A percentile compares a stretch with the other conserved stretches of the same genome.
Conservation (phyloP, 2,113 vertebrate genomes). For the Takifugu flavidus region DNA sequence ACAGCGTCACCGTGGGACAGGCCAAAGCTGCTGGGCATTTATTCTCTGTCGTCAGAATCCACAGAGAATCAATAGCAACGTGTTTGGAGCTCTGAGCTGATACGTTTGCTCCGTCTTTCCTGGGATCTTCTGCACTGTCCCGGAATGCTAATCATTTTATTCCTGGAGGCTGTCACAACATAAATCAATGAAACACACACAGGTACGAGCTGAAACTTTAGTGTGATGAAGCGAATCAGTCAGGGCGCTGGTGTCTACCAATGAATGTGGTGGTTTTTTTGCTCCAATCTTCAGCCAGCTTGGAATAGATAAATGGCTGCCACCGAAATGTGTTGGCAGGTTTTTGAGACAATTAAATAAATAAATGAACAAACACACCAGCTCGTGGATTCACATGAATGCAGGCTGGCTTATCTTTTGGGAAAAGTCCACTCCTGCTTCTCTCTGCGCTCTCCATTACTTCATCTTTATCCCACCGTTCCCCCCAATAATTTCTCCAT, state of each 20-base stretch:
- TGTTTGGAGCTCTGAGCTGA: background rate
- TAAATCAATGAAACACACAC: slow-evolving; percentile 24
- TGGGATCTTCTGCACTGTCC: slow-evolving; percentile 4
- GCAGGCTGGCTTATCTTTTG: background rate
- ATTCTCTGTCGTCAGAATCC: slow-evolving; percentile 19
- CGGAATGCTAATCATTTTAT: slow-evolving; percentile 25
- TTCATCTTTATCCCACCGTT: background rate
- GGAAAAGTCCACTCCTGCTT: background rate
- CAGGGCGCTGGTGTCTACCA: too few species aligned
- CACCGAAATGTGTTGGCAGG: background rate
- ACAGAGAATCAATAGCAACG: slow-evolving; percentile 21
- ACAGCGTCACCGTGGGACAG: background rate
- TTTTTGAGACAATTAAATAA: too few species aligned
- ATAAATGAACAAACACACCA: too few species aligned
- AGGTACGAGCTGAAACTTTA: background rate
- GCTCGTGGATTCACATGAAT: too few species aligned
- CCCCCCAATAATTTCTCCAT: background rate
- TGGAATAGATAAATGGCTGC: too few species aligned
- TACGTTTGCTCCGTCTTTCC: slow-evolving; percentile 5
- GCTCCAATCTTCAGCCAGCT: too few species aligned
- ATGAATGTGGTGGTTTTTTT: too few species aligned
- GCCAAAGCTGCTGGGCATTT: slow-evolving; percentile 23
- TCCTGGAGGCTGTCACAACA: slow-evolving; percentile 18
- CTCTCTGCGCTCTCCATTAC: background rate
- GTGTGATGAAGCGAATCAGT: too few species aligned